Evolutionary conservation across 37 sponge, comb jelly and placozoan species (phyloP), one percentile per base, ranked within the genome.

Genomic region (Oopsacas minuta): DNA sequence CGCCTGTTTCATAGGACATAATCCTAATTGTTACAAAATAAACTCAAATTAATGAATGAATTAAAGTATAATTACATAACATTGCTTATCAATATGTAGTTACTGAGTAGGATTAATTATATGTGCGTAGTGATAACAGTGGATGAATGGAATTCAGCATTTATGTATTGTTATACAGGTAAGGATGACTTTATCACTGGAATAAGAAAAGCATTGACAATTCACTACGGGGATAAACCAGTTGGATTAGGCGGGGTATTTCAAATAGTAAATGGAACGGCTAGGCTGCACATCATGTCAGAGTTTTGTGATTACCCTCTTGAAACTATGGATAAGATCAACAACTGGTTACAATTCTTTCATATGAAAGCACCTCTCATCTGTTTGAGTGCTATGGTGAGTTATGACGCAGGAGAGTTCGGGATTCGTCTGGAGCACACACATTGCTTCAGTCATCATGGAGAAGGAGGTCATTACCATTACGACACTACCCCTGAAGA

Each of bases 401-500:
- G 93, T 38, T 86, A 87, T 82, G 99, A 97, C 39, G 95, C 95
- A 7, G 96, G 92, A 39, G 95, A 88, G 0, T 53, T 91, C 15
- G 99, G 94, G 53, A 89, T 97, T 12, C 89, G 99, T 39, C 86
- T 97, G 81, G 99, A 97, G 75, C 99, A 97, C 90, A 94, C 95
- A 37, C 99, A 97, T 53, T 97, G 99, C 52, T 97, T 91, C 87
- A 97, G 99, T 90, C 36, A 89, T 85, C 99, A 94, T 84, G 99
- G 99, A 32, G 92, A 94, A 1, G 99, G 99, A 0, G 99, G 99
- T 30, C 99, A 97, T 69, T 97, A 97, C 84, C 99, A 97, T 83
- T 93, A 87, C 84, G 99, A 97, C 87, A 88, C 86, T 83, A 92
- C 95, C 23, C 94, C 95, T 30, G 85, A 88, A 0, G 90, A 91